Evolutionary conservation across 2,888 invertebrate genomes (phyloP), one percentile per base, ranked within the genome.

Genomic region (Tetropium fuscum): DNA sequence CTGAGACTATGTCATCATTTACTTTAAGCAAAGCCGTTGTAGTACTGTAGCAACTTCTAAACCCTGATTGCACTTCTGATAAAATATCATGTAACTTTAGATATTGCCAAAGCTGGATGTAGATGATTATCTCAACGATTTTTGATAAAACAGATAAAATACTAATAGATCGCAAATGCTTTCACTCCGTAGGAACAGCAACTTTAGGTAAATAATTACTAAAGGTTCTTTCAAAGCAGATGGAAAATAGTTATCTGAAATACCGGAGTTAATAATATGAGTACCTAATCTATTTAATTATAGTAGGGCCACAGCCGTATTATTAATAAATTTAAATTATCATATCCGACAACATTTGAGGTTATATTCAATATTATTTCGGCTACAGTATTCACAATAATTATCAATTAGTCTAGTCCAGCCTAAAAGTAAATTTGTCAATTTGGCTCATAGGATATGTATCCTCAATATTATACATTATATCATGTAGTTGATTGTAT

Each of bases 21-120:
- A 47, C 20, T 30, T 49, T 49, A 8, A 49, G 11, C 8, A 36
- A 20, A n/a, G 49, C 36, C 5, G 49, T 34, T 8, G 34, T 34
- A 15, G 34, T 34, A 34, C 49, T 49, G 11, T 49, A 34, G 4
- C 36, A 19, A 36, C 10, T 10, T 7, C 49, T 16, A 49, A 49
- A 49, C 3, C 49, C 36, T 3, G 49, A 49, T 10, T 49, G 36
- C 8, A 7, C 15, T n/a, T 22, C 36, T 16, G 49, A 11, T n/a
- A 49, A 22, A 10, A 49, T 49, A 3, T 36, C 36, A 2, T 34
- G 4, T 20, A 2, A 16, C 13, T 49, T 20, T n/a, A 49, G n/a
- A 49, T 49, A 32, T 10, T 15, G 18, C 6, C 20, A 8, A 18
- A 49, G 27, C 36, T 36, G 49, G 7, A 5, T 7, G 7, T 49